phyloP scores from a whole-genome alignment of 2,797 vertebrate genomes.

The Parambassis ranga region DNA sequence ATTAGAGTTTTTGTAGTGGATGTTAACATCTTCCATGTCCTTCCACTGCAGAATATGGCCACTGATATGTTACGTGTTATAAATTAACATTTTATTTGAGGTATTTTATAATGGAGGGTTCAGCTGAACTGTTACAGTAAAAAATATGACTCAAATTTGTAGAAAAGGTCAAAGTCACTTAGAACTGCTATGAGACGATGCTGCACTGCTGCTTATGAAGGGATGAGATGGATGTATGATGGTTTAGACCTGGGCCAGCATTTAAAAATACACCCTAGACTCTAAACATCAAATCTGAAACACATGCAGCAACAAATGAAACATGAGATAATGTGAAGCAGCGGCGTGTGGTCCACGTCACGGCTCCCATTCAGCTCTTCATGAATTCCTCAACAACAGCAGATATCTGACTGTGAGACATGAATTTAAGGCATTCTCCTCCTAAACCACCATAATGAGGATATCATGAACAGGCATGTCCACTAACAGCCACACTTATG shows the following conservation, averaged over 20 bases:
- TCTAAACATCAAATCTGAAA: not conserved
- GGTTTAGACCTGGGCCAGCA: not conserved
- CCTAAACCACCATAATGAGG: not conserved
- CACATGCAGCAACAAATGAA: not conserved
- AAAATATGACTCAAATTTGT: no score
- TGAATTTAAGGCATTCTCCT: not conserved
- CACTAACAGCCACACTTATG: conserved; percentile 20
- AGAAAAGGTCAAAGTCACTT: not conserved
- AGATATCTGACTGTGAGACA: not conserved
- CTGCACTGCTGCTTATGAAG: no score
- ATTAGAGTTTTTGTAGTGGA: no score
- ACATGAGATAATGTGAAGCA: not conserved
- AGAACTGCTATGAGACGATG: not conserved
- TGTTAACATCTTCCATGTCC: no score
- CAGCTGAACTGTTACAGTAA: no score
- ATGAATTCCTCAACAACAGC: not conserved
- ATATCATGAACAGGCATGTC: conserved; percentile 9
- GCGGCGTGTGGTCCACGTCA: no score
- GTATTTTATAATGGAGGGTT: no score
- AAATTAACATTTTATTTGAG: no score
- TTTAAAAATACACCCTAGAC: not conserved
- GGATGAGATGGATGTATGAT: not conserved
- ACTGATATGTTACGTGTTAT: no score
- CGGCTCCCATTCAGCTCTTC: no score
- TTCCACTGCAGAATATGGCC: no score